A percentile compares a stretch with the other conserved stretches of the same genome.
Conservation (phyloP, 2,888 invertebrate genomes). For the Camponotus fellah region DNA sequence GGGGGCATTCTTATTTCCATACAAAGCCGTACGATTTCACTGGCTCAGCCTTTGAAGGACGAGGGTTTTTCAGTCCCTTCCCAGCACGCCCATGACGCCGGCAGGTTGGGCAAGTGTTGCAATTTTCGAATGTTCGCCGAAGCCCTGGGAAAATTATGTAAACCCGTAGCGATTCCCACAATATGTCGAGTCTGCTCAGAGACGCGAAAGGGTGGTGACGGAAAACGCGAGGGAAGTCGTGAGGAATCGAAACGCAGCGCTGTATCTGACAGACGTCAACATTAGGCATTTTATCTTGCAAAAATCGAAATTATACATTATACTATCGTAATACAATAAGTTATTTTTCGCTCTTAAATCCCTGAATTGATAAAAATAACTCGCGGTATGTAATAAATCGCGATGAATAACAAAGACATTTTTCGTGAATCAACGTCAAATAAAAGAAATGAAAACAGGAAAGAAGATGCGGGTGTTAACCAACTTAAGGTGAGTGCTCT, state of each 20-base stretch:
- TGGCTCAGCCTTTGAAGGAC: constrained; percentile 80
- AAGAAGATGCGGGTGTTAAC: constrained; percentile 14
- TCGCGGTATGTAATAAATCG: neutral
- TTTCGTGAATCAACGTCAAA: neutral
- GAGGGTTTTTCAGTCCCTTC: constrained; percentile 64
- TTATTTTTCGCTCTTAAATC: neutral
- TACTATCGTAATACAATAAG: neutral
- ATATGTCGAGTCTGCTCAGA: constrained; percentile 53
- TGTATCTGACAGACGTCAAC: constrained; percentile 23
- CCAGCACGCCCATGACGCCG: constrained; percentile 54
- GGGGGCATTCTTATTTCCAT: constrained; percentile 83
- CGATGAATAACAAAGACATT: neutral
- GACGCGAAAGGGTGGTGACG: constrained; percentile 56
- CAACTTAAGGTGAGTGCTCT: neutral
- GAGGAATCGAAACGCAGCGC: constrained; percentile 41
- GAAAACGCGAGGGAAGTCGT: neutral
- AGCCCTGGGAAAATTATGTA: constrained; percentile 80
- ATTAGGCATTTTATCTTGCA: neutral
- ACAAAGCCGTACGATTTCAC: constrained; percentile 83
- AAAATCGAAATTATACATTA: neutral
- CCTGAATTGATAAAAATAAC: neutral
- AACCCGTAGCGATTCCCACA: constrained; percentile 73
- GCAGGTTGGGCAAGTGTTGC: constrained; percentile 79
- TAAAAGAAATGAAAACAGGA: neutral
- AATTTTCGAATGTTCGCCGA: constrained; percentile 76